Conservation (phyloP, 2,113 vertebrate species). For the Mellivora capensis region DNA sequence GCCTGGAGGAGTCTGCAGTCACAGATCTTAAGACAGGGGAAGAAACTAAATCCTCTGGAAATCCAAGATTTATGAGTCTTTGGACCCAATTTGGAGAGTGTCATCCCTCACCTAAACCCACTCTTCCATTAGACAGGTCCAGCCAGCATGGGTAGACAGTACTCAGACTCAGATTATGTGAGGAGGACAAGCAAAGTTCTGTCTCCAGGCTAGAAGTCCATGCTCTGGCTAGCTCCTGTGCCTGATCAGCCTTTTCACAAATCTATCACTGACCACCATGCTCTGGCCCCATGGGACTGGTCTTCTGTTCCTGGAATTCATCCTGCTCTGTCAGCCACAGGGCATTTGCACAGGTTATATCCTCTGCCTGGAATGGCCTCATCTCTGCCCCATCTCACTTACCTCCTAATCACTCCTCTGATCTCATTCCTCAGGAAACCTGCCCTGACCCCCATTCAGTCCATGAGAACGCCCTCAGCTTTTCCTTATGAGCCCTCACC, state of each 20-base stretch:
- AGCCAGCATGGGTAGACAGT: neutral
- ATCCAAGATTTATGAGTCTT: neutral
- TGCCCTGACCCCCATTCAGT: neutral
- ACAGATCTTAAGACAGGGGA: neutral
- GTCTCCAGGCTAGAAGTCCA: neutral
- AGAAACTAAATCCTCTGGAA: neutral
- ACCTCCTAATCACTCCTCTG: neutral
- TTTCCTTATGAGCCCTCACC: neutral
- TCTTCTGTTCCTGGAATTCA: neutral
- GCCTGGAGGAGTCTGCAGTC: neutral
- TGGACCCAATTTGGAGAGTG: neutral
- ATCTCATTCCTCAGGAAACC: neutral
- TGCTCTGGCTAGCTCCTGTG: neutral
- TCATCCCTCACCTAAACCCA: neutral
- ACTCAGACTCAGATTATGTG: neutral
- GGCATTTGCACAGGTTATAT: neutral
- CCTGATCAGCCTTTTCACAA: neutral
- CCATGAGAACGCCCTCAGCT: neutral
- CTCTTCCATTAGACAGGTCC: neutral
- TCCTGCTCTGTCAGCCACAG: neutral
- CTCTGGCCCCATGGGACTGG: neutral
- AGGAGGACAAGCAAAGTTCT: neutral
- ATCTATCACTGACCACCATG: neutral
- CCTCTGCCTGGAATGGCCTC: neutral
- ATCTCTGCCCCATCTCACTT: neutral